Conservation (phyloP, 1,140 invertebrate species). For the Drosophila ananassae region DNA sequence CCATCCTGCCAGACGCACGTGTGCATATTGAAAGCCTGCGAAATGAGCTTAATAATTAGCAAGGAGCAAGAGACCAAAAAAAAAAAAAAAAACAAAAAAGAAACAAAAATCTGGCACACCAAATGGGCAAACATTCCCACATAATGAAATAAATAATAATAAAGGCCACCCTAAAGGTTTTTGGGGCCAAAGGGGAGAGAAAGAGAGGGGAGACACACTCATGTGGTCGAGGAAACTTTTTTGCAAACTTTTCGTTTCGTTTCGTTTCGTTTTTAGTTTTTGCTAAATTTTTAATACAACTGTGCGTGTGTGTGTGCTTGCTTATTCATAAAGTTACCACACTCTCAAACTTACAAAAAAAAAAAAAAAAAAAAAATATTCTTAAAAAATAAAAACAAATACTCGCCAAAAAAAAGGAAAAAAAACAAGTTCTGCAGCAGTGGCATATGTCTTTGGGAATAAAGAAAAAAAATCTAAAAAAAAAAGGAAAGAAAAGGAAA, state of each 20-base stretch:
- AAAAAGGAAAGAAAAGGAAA: background rate
- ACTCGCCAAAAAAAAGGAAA: constrained; percentile 1
- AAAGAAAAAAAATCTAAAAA: background rate
- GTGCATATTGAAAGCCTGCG: constrained; percentile 52
- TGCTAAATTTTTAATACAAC: constrained; percentile 62
- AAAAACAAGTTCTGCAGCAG: constrained; percentile 16
- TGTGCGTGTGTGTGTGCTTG: constrained; percentile 19
- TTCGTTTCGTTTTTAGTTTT: constrained; percentile 30
- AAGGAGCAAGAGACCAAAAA: constrained; percentile 9
- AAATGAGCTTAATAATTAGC: constrained; percentile 71
- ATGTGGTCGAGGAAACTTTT: constrained; percentile 32
- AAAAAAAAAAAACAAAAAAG: constrained; percentile 14
- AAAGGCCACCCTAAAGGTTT: constrained; percentile 12
- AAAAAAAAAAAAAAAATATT: background rate
- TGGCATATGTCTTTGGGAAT: constrained; percentile 46
- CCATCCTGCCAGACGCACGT: background rate
- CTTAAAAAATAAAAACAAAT: constrained; percentile 3
- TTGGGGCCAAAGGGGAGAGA: background rate
- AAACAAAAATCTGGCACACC: constrained; percentile 27
- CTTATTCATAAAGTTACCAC: constrained; percentile 36
- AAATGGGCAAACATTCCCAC: constrained; percentile 38
- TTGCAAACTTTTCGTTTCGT: constrained; percentile 38
- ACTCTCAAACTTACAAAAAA: constrained; percentile 12
- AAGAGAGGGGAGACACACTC: constrained; percentile 12
- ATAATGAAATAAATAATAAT: constrained; percentile 61